Conservation (phyloP, 37 sponge, comb jelly and placozoan species). For the Mnemiopsis leidyi region DNA sequence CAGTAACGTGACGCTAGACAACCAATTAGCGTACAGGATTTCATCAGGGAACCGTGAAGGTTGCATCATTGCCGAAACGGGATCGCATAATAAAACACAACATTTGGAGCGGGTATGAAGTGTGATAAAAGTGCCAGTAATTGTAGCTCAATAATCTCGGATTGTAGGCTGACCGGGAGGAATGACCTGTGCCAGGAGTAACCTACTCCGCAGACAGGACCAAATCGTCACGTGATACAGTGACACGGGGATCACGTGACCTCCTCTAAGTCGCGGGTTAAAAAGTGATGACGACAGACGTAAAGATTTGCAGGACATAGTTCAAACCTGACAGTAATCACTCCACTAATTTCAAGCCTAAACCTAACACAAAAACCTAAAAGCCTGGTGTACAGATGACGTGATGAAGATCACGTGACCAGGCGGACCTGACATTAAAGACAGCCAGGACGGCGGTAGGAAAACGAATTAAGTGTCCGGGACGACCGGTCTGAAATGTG, state of each 20-base stretch:
- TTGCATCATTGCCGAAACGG: not conserved
- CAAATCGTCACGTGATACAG: not conserved
- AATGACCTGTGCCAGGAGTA: not conserved
- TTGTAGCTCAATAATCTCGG: not conserved
- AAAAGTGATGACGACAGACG: no score
- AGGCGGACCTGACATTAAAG: not conserved
- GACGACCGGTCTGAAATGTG: no score
- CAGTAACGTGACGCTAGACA: not conserved
- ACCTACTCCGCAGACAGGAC: not conserved
- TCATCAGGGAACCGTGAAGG: not conserved
- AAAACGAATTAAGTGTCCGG: not conserved
- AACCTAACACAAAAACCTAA: not conserved
- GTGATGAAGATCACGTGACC: not conserved
- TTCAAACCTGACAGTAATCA: not conserved
- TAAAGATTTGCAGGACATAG: no score
- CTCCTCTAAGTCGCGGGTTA: no score
- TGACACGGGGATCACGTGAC: not conserved
- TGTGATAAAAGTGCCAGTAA: not conserved
- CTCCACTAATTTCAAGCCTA: not conserved
- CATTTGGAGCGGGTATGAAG: not conserved
- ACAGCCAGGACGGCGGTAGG: not conserved
- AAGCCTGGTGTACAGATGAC: not conserved
- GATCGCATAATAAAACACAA: not conserved
- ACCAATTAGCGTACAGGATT: not conserved
- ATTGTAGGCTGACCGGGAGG: not conserved